A percentile compares a stretch with the other conserved stretches of the same genome.
Conservation (phyloP, 2,888 invertebrate species). For the Athalia rosae region DNA sequence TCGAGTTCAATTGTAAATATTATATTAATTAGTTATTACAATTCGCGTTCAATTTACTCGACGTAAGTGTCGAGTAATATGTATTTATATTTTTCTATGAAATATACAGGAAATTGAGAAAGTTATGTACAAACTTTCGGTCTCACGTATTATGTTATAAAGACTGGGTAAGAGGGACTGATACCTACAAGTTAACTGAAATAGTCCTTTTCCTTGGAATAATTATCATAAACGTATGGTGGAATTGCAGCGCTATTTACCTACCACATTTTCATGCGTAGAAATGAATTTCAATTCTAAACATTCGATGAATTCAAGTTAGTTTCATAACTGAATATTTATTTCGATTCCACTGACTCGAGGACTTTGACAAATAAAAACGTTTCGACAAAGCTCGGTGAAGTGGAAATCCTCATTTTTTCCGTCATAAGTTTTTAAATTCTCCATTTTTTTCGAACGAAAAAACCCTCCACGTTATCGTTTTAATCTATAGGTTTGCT, state of each 20-base stretch:
- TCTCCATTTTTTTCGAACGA: no score
- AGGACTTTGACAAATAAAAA: slow-evolving; percentile 31
- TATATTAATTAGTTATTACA: background rate
- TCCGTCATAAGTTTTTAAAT: background rate
- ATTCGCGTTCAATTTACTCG: background rate
- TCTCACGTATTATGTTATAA: slow-evolving; percentile 15
- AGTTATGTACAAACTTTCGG: slow-evolving; percentile 36
- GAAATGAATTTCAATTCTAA: no score
- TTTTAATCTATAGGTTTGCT: slow-evolving; percentile 22
- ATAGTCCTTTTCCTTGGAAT: background rate
- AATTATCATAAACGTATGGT: background rate
- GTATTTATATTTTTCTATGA: slow-evolving; percentile 16
- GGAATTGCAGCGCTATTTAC: background rate
- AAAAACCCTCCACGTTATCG: background rate
- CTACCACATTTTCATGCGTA: no score
- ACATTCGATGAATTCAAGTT: no score
- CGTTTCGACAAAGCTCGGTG: slow-evolving; percentile 30
- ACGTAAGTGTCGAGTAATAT: background rate
- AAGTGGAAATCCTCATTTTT: slow-evolving; percentile 5
- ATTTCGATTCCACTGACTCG: background rate
- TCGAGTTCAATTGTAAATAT: background rate
- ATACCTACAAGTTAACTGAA: no score
- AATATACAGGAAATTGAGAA: slow-evolving; percentile 42
- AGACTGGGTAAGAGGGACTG: no score
- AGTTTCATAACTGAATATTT: no score